Conservation (phyloP, 1,140 invertebrate genomes). For the Euura lappo region DNA sequence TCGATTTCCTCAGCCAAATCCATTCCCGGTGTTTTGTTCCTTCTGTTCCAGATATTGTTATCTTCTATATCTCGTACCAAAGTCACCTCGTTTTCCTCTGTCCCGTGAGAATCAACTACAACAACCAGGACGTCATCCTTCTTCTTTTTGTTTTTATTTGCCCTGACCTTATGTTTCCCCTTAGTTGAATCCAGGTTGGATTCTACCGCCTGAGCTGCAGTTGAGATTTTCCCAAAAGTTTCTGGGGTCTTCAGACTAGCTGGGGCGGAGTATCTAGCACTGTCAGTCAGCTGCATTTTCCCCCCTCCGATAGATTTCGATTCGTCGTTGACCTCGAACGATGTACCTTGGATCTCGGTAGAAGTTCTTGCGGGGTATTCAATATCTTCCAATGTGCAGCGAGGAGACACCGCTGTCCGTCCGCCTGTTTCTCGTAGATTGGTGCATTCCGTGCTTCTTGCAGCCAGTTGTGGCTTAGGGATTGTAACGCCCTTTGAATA, state of each 20-base stretch:
- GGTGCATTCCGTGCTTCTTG: not conserved
- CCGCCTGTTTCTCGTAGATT: not conserved
- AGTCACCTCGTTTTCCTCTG: not conserved
- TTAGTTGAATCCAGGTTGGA: not conserved
- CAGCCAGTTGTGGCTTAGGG: not conserved
- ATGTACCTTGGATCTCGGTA: too few species aligned
- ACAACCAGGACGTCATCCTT: not conserved
- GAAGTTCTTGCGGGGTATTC: too few species aligned
- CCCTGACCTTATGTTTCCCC: not conserved
- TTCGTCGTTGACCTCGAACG: too few species aligned
- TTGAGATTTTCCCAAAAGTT: not conserved
- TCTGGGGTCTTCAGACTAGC: not conserved
- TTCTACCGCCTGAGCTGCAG: not conserved
- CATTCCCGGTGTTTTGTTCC: constrained; percentile 29
- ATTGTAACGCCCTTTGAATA: not conserved
- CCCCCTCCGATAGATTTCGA: too few species aligned
- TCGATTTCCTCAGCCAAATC: constrained; percentile 29
- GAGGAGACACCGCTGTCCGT: not conserved
- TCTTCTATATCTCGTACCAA: not conserved
- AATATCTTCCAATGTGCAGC: not conserved
- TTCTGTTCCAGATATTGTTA: constrained; percentile 19
- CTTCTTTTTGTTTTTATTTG: not conserved
- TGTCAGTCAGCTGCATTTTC: constrained; percentile 26
- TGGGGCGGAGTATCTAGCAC: constrained; percentile 12
- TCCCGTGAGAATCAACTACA: not conserved